Evolutionary conservation across 2,113 vertebrate genomes (phyloP).

Genomic region (Laticauda colubrina): DNA sequence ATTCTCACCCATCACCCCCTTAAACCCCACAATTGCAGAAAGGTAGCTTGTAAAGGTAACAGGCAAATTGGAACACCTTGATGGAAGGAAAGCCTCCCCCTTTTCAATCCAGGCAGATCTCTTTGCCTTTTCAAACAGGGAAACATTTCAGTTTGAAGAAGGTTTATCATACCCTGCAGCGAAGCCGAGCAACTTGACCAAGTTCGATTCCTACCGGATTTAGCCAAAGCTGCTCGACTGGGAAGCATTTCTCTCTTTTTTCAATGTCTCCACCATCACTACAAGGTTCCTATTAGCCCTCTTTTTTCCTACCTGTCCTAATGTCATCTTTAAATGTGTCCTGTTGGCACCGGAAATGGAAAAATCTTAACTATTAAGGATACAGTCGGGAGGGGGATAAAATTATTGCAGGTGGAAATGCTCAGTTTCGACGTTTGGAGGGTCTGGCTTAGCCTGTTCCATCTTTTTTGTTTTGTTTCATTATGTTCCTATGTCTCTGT

Average conservation of each 20-base stretch:
- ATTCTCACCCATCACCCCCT: background rate
- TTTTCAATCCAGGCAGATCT: background rate
- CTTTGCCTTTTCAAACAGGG: constrained; percentile 27
- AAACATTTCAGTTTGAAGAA: constrained; percentile 60
- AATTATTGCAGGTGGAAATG: background rate
- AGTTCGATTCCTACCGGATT: constrained; percentile 37
- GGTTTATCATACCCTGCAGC: constrained; percentile 68
- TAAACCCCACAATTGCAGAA: background rate
- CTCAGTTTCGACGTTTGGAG: background rate
- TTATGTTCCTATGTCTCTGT: constrained; percentile 35
- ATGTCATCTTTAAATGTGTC: constrained; percentile 62
- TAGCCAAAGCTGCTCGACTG: constrained; percentile 43
- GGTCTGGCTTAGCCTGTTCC: background rate
- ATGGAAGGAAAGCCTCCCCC: no score
- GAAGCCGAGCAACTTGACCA: constrained; percentile 59
- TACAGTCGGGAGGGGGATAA: background rate
- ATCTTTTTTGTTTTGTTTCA: background rate
- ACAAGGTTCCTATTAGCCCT: constrained; percentile 35
- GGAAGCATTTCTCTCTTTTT: constrained; percentile 58
- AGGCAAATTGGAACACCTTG: background rate
- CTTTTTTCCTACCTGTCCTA: constrained; percentile 47
- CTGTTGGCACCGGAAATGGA: constrained; percentile 31
- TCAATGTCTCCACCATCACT: constrained; percentile 58
- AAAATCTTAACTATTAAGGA: constrained; percentile 43
- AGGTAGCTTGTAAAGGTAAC: background rate